A percentile compares a stretch with the other conserved stretches of the same genome.
Evolutionary conservation across 2,797 vertebrate species (phyloP).

Genomic region (Eulemur rubriventer): DNA sequence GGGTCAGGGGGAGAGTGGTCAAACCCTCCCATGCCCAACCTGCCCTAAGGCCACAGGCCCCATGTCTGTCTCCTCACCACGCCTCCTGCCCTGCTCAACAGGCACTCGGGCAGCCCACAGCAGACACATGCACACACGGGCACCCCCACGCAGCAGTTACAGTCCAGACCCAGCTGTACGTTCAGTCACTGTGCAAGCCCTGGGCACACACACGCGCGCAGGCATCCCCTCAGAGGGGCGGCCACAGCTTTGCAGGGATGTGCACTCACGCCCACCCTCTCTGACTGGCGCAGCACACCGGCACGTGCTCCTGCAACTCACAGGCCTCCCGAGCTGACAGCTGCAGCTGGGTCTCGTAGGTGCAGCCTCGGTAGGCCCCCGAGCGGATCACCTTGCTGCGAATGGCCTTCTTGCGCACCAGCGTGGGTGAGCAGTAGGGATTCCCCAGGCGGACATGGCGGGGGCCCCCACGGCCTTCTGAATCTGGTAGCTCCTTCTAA

Average conservation of each 20-base stretch:
- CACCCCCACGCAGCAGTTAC: not conserved
- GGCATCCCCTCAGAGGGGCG: not conserved
- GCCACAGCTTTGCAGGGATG: not conserved
- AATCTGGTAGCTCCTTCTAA: constrained; percentile 78
- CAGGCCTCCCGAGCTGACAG: constrained; percentile 86
- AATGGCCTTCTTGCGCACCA: constrained; percentile 95
- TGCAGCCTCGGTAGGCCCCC: constrained; percentile 95
- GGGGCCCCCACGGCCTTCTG: constrained; percentile 35
- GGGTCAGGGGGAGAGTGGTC: not conserved
- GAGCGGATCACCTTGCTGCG: constrained; percentile 94
- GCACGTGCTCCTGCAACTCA: constrained; percentile 63
- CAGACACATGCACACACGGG: not conserved
- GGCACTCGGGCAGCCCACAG: not conserved
- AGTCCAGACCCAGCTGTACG: not conserved
- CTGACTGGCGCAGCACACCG: too few relatives aligned
- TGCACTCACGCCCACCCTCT: not conserved
- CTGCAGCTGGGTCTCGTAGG: constrained; percentile 90
- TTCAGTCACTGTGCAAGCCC: not conserved
- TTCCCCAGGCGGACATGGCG: constrained; percentile 83
- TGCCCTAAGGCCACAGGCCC: not conserved
- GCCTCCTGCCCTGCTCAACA: not conserved
- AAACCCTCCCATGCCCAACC: not conserved
- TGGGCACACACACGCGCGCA: accelerated
- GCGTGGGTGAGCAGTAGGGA: constrained; percentile 89
- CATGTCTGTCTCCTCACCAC: not conserved